Evolutionary conservation across 1,140 invertebrate species (phyloP), one percentile per base, ranked within the genome.

Genomic region (Atopsyche davidsoni): DNA sequence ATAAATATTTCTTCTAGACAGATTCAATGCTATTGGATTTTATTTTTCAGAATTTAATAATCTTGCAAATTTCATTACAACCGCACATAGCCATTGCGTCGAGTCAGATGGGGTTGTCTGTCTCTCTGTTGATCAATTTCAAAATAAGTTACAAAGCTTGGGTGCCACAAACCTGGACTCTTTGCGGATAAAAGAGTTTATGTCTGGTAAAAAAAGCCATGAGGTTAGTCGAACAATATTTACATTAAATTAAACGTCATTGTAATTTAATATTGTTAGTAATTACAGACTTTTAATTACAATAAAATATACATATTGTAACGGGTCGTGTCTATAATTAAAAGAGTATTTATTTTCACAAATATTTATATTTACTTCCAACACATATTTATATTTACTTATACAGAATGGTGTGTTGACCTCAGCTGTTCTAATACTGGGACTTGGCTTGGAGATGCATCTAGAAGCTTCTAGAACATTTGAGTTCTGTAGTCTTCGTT

Each of bases 151-250:
- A 4, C 65, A 59, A 32, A 41, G 48, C 1, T 59, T 63, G 41
- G 65, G 66, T 13, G 53, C 60, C 3, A 38, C 50, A 2, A 2
- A 65, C 0, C 42, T 51, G n/a, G 46, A 63, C 1, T 64, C 68
- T 35, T 62, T 77, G 1, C 67, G 58, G 40, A 68, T 79, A 2
- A 70, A 75, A 10, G 75, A 79, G 54, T 87, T 87, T 62, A 89
- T 87, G 85, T 83, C 75, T 9, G 64, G 73, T 18, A 93, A 93
- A 64, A 94, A 94, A 61, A 79, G 75, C 44, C 86, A 92, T 65
- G 89, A 94, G 75, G 87, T 92, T 66, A 49, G 53, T 61, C 39
- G 23, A 58, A 21, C 13, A 40, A 13, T 60, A 13, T 19, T 23
- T 34, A 56, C 44, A 31, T 48, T 69, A n/a, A 21, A 7, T 9